Evolutionary conservation across 2,888 invertebrate genomes (phyloP).

Genomic region (Orthosia cruda): DNA sequence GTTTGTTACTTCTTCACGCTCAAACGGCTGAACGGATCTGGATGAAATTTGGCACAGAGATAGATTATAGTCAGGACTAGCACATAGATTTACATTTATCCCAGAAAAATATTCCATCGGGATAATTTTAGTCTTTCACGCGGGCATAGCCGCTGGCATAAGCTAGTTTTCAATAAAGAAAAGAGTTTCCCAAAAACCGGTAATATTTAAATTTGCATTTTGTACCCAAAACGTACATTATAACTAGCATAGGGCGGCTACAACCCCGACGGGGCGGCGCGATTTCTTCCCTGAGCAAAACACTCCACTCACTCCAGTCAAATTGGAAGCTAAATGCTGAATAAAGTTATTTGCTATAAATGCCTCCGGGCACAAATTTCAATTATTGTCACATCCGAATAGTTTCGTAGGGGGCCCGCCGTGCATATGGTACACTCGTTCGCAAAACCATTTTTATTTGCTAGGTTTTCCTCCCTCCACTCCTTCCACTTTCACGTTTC

Average conservation of each 20-base stretch:
- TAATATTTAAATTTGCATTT: slow-evolving; percentile 1
- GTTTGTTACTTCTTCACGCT: too few species aligned
- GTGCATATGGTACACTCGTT: slow-evolving; percentile 75
- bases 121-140: too few species aligned
- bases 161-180: background rate
- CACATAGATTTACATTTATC: too few species aligned
- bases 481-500: too few species aligned
- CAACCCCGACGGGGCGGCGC: slow-evolving; percentile 51
- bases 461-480: too few species aligned
- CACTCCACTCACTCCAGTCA: slow-evolving; percentile 82
- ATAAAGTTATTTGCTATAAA: slow-evolving; percentile 92
- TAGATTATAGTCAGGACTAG: too few species aligned
- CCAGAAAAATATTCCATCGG: too few species aligned
- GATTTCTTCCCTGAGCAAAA: slow-evolving; percentile 79
- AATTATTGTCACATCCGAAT: slow-evolving; percentile 92
- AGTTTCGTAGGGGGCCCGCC: slow-evolving; percentile 85
- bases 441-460: slow-evolving; percentile 39
- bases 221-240: slow-evolving; percentile 2
- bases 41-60: too few species aligned
- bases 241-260: slow-evolving; percentile 23
- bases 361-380: slow-evolving; percentile 92
- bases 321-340: slow-evolving; percentile 90
- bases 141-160: too few species aligned
- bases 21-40: too few species aligned
- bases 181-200: background rate